A percentile compares a stretch with the other conserved stretches of the same genome.
Conservation (phyloP, 2,888 invertebrate species). For the Portevinia maculata region DNA sequence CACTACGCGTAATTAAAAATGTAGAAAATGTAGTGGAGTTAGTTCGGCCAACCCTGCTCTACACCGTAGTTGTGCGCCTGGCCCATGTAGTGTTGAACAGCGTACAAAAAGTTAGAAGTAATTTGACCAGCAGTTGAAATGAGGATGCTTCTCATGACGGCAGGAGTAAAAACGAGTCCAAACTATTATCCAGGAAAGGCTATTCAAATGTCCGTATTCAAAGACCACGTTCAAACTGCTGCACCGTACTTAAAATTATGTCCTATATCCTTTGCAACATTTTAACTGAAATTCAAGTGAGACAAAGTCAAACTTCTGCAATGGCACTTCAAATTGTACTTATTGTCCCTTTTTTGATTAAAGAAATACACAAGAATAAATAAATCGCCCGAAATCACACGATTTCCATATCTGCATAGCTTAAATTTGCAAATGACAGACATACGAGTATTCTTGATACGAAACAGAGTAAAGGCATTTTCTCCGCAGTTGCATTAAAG, state of each 20-base stretch:
- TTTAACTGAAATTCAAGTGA: conserved; percentile 15
- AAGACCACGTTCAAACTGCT: too few species aligned
- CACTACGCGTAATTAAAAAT: too few species aligned
- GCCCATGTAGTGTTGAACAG: too few species aligned
- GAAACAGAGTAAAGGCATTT: conserved; percentile 21
- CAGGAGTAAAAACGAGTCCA: too few species aligned
- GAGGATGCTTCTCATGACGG: too few species aligned
- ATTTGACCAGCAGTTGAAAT: too few species aligned
- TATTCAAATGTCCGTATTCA: too few species aligned
- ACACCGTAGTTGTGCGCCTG: too few species aligned
- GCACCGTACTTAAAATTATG: not conserved
- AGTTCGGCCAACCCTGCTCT: too few species aligned
- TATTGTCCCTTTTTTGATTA: not conserved
- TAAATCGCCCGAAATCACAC: conserved; percentile 1
- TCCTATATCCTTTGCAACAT: conserved; percentile 1
- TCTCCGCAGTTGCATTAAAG: conserved; percentile 58
- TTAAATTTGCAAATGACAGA: conserved; percentile 63
- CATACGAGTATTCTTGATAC: conserved; percentile 5
- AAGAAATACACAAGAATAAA: not conserved
- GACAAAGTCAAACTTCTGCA: conserved; percentile 44
- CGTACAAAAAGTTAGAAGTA: too few species aligned
- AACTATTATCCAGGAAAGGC: too few species aligned
- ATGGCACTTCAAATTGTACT: conserved; percentile 37
- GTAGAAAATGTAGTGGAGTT: too few species aligned
- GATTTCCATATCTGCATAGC: conserved; percentile 65